Percentiles rank a stretch among this genome's conserved stretches.
phyloP scores from a whole-genome alignment of 2,113 vertebrate species.

The Corydoras maculifer region DNA sequence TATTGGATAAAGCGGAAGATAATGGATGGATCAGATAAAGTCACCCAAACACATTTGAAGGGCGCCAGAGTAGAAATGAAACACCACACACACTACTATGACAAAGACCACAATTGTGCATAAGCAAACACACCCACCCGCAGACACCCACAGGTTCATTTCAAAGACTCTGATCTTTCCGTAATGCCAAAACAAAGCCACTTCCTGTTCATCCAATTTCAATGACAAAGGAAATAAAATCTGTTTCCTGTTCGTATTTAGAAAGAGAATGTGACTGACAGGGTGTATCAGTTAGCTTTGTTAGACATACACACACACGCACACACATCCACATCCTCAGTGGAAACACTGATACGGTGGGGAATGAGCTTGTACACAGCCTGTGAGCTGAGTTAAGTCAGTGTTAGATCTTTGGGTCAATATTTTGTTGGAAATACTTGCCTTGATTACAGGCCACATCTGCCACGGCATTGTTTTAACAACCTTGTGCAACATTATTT shows the following conservation, averaged over 20 bases:
- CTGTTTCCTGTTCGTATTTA: constrained; percentile 41
- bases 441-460: too few relatives aligned
- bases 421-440: too few relatives aligned
- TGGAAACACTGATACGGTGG: constrained; percentile 50
- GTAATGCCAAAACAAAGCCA: constrained; percentile 51
- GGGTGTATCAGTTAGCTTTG: constrained; percentile 14
- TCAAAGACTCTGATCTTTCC: constrained; percentile 31
- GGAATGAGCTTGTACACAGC: constrained; percentile 23
- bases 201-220: constrained; percentile 47
- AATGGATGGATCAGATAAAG: too few relatives aligned
- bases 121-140: neutral
- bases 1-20: too few relatives aligned
- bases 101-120: neutral
- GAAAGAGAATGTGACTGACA: constrained; percentile 35
- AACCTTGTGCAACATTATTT: too few relatives aligned
- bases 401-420: constrained; percentile 14
- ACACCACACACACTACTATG: neutral
- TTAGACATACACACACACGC: neutral
- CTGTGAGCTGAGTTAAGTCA: constrained; percentile 2
- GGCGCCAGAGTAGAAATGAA: constrained; percentile 7
- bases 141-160: neutral
- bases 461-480: too few relatives aligned
- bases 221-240: constrained; percentile 53
- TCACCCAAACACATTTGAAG: neutral
- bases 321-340: constrained; percentile 52